phyloP scores from a whole-genome alignment of 2,113 vertebrate species.

The Oncorhynchus tshawytscha region DNA sequence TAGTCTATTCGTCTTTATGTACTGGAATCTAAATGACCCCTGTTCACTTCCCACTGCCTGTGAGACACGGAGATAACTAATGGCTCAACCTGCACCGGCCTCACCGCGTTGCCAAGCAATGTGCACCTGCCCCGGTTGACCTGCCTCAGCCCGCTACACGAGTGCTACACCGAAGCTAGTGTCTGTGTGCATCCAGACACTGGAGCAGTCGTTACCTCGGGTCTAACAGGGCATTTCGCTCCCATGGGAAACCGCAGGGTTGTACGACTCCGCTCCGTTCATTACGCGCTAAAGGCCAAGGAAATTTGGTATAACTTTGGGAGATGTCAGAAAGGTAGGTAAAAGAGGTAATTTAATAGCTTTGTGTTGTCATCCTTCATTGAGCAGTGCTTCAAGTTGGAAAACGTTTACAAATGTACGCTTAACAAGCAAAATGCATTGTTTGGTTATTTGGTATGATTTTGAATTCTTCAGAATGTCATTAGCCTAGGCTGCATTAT shows the following conservation, averaged over 20 bases:
- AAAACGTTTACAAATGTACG: background rate
- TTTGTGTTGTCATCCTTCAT: background rate
- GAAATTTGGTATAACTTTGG: slow-evolving; percentile 44
- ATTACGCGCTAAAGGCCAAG: slow-evolving; percentile 45
- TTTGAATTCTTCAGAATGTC: too few species aligned
- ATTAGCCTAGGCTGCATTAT: too few species aligned
- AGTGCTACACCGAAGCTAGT: slow-evolving; percentile 24
- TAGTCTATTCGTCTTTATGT: too few species aligned
- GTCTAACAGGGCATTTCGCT: background rate
- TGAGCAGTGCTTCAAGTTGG: background rate
- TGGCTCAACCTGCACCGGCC: too few species aligned
- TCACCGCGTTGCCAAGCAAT: slow-evolving; percentile 50
- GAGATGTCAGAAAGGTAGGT: slow-evolving; percentile 93
- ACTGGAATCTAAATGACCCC: too few species aligned
- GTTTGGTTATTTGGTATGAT: too few species aligned
- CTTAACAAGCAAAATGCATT: background rate
- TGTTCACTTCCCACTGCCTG: too few species aligned
- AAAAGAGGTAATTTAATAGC: background rate
- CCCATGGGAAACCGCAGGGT: slow-evolving; percentile 29
- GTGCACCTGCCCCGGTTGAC: slow-evolving; percentile 28
- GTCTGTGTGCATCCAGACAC: slow-evolving; percentile 9
- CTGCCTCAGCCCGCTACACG: slow-evolving; percentile 20
- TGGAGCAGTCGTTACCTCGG: slow-evolving; percentile 7
- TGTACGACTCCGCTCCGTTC: slow-evolving; percentile 31
- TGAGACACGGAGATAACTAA: too few species aligned